Evolutionary conservation across 2,888 invertebrate genomes (phyloP), one percentile per base, ranked within the genome.

Genomic region (Lasioglossum oenotherae): DNA sequence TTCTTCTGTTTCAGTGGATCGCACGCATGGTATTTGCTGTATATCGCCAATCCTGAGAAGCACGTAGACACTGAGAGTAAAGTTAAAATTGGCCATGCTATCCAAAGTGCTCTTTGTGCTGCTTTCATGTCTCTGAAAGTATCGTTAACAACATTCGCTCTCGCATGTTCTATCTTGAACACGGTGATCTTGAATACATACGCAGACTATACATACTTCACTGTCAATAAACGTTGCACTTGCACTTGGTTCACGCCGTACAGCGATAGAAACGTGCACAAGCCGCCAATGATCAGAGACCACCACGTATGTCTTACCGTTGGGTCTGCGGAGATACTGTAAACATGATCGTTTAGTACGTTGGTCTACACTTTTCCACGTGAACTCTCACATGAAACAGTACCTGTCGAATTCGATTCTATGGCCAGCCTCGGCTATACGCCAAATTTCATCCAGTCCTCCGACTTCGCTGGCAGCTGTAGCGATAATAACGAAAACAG

Each of bases 181-280:
- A 19, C 49, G n/a, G n/a, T n/a, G n/a, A 31, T 53, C 31, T 14
- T 60, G 1, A 16, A 16, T 53, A 19, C 49, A 31, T 64, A 6
- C 27, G 5, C 14, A n/a, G 27, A 53, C n/a, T 4, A 6, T 72
- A 86, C 89, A 74, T 88, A 93, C 93, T 96, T 97, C 23, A 98
- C 97, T 8, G 98, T 97, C 81, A 97, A 93, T 78, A 98, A 95
- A 69, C 98, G 96, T 94, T 98, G 98, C 0, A 98, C 97, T 95
- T 98, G 98, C 0, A 98, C 97, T 95, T 98, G 98, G 94, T 98
- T 98, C 0, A 98, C 98, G 4, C 97, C 98, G 94, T 98, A 98
- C 12, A 98, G 92, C 0, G 98, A 97, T 67, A 98, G 94, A 93
- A 97, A 98, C 0, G 98, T 98, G 78, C 97, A 96, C 60, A 97